Percentiles rank a stretch among this genome's conserved stretches.
phyloP scores from a whole-genome alignment of 2,797 vertebrate genomes.

The Martes flavigula region DNA sequence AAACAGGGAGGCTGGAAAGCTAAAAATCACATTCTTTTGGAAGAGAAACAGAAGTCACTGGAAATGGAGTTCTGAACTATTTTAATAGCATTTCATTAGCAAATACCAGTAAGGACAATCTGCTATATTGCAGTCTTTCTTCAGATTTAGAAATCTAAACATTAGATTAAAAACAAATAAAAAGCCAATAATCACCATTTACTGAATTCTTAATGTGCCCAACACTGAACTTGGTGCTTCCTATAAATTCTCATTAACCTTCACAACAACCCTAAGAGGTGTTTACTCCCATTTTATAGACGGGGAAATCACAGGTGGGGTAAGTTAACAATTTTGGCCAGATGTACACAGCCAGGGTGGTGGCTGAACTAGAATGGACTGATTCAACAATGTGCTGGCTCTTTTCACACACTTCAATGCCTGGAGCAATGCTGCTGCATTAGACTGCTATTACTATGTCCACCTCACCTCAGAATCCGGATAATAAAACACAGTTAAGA shows the following conservation, averaged over 20 bases:
- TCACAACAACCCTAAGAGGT: neutral
- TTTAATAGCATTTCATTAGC: slow-evolving; percentile 48
- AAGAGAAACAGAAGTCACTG: neutral
- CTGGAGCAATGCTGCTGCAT: neutral
- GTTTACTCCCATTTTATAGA: slow-evolving; percentile 16
- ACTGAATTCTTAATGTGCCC: slow-evolving; percentile 38
- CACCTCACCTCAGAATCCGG: slow-evolving; percentile 24
- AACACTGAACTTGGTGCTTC: neutral
- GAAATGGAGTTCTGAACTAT: slow-evolving; percentile 52
- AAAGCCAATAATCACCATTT: slow-evolving; percentile 51
- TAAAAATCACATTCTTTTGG: slow-evolving; percentile 10
- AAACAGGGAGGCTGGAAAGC: neutral
- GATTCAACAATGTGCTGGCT: neutral
- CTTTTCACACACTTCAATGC: neutral
- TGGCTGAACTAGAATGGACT: neutral
- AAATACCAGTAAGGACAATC: slow-evolving; percentile 54
- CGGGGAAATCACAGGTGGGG: neutral
- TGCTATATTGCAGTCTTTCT: slow-evolving; percentile 29
- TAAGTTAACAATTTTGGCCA: slow-evolving; percentile 14
- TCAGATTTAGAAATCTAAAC: slow-evolving; percentile 38
- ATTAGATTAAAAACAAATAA: slow-evolving; percentile 42
- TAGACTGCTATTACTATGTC: neutral
- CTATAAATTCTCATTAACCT: slow-evolving; percentile 45
- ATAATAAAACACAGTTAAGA: slow-evolving; percentile 24
- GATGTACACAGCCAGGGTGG: neutral